Percentiles rank a stretch among this genome's conserved stretches.
Conservation (phyloP, 92 coral and sea anemone species). For the Porites cylindrica region DNA sequence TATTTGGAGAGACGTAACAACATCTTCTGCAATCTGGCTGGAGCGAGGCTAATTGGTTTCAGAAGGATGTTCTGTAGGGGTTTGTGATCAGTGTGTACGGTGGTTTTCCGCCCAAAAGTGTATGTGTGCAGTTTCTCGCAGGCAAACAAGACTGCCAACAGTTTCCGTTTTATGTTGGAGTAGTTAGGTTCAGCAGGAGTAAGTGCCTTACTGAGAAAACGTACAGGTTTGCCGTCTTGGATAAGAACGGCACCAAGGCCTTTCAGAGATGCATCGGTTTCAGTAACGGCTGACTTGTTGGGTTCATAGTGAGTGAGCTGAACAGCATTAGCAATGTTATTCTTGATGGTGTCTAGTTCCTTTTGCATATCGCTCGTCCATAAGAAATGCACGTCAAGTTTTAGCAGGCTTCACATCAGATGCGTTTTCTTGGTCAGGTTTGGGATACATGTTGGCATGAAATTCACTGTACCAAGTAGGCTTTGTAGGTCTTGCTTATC, state of each 20-base stretch:
- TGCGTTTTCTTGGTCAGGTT: conserved; percentile 65
- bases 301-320: conserved; percentile 63
- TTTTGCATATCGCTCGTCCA: conserved; percentile 77
- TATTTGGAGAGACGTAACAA: too few relatives aligned
- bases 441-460: conserved; percentile 64
- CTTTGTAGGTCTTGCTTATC: conserved; percentile 74
- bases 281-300: conserved; percentile 51
- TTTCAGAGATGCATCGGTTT: conserved; percentile 63
- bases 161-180: too few relatives aligned
- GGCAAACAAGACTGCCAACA: too few relatives aligned
- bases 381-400: conserved; percentile 62
- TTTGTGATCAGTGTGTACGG: too few relatives aligned
- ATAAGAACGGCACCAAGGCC: conserved; percentile 67
- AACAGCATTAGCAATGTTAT: conserved; percentile 59
- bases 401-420: conserved; percentile 70
- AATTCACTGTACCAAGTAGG: conserved; percentile 67
- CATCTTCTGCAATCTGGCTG: too few relatives aligned
- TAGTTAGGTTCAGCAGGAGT: too few relatives aligned
- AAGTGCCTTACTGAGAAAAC: too few relatives aligned
- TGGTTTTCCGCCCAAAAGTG: too few relatives aligned
- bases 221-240: too few relatives aligned
- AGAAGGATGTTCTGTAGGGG: too few relatives aligned
- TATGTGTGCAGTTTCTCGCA: too few relatives aligned
- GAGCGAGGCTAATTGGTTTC: too few relatives aligned
- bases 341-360: conserved; percentile 71